A percentile compares a stretch with the other conserved stretches of the same genome.
phyloP scores from a whole-genome alignment of 2,113 vertebrate genomes.

The Lagopus leucura region DNA sequence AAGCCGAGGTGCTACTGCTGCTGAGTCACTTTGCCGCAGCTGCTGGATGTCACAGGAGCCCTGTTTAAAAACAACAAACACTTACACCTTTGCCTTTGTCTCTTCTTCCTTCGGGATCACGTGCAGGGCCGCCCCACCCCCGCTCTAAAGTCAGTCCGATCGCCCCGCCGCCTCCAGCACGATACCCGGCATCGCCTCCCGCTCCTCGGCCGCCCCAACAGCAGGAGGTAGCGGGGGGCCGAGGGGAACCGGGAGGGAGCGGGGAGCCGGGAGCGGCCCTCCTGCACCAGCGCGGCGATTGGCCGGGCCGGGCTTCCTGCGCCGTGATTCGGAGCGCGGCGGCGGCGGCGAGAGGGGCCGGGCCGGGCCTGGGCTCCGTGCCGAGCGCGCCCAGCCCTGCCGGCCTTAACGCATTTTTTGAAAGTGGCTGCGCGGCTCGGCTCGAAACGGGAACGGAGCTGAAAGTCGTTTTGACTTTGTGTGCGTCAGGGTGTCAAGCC shows the following conservation, averaged over 20 bases:
- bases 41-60: background rate
- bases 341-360: background rate
- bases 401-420: background rate
- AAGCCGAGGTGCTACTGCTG: background rate
- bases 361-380: background rate
- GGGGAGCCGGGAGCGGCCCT: background rate
- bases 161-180: no score
- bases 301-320: background rate
- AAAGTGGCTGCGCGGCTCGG: accelerated
- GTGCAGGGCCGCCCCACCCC: slow-evolving; percentile 39
- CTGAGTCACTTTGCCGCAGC: slow-evolving; percentile 36
- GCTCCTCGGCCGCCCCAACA: no score
- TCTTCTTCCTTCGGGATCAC: slow-evolving; percentile 27
- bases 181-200: background rate
- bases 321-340: background rate
- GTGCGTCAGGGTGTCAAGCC: no score
- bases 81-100: slow-evolving; percentile 73
- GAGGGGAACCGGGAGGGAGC: background rate
- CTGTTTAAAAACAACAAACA: slow-evolving; percentile 1
- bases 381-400: background rate
- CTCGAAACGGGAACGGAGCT: background rate
- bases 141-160: background rate
- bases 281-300: background rate
- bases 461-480: no score
- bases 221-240: background rate